Base-by-base conservation (phyloP, 35 echinoderm and acorn worm species). In the Strongylocentrotus purpuratus region DNA sequence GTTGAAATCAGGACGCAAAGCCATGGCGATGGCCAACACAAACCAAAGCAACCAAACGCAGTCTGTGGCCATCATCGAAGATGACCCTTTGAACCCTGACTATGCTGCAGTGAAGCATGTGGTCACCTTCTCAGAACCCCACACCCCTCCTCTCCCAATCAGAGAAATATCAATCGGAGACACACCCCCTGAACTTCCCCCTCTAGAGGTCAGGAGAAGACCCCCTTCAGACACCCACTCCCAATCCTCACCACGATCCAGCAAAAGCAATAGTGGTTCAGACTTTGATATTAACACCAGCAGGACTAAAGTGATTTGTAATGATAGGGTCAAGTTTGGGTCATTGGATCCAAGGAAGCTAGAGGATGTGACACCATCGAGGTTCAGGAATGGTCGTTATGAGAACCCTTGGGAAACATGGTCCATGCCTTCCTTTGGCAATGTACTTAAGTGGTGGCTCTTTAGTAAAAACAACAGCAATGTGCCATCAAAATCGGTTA, bases 371-470 rank as follows among this genome's bases (percentile, higher is more conserved):
- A 96, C 96, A 9, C 93, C 50, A 31, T 96, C 96, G 0, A 94
- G 70, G 61, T 91, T 94, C 45, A 86, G 85, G 55, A 94, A 96
- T 91, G 96, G 96, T 5, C 35, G 96, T 20, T 97, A 94, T 70
- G 96, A 94, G 46, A 97, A 97, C 41, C 96, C 96, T 31, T 97
- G 96, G 96, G 94, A 95, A 11, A 95, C 90, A 8, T 97, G 94
- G 94, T 59, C 17, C 52, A 93, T 92, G 35, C 94, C 96, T 20
- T n/a, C 90, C 33, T 7, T 94, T 10, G 94, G 94, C 47, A 95
- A 46, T 94, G 46, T 47, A 20, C 41, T 95, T 28, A 95, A 93
- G 32, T 97, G 90, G 94, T 52, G 33, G n/a, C 33, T 94, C 47
- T 95, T 78, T 48, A 58, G 65, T 31, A 94, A 94, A 32, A 59